Conservation (phyloP, 2,888 invertebrate species). For the Euclidia mi region DNA sequence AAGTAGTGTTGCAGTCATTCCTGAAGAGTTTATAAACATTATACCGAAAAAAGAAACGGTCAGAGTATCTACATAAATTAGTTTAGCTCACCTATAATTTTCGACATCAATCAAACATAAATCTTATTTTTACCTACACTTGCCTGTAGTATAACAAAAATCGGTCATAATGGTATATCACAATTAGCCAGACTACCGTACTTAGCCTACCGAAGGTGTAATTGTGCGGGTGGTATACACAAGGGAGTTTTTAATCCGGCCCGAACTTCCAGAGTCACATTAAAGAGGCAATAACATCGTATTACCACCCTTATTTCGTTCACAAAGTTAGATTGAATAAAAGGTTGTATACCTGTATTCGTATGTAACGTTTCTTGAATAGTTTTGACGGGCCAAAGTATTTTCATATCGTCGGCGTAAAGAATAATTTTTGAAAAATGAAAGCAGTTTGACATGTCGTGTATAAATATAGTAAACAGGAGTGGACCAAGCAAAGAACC, state of each 20-base stretch:
- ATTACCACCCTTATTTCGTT: constrained; percentile 81
- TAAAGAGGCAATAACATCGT: constrained; percentile 86
- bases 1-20: too few species aligned
- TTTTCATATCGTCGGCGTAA: constrained; percentile 39
- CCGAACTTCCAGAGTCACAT: constrained; percentile 79
- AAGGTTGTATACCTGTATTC: constrained; percentile 78
- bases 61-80: too few species aligned
- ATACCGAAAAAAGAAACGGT: too few species aligned
- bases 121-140: too few species aligned
- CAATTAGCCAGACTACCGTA: constrained; percentile 26
- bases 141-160: constrained; percentile 4
- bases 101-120: too few species aligned
- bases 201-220: constrained; percentile 55
- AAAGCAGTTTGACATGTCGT: too few species aligned
- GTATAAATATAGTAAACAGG: too few species aligned
- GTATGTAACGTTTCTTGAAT: constrained; percentile 79
- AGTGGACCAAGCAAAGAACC: too few species aligned
- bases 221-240: constrained; percentile 76
- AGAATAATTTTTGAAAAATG: background rate
- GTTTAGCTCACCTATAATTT: too few species aligned
- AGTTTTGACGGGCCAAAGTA: constrained; percentile 65
- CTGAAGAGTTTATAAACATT: too few species aligned
- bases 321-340: constrained; percentile 87
- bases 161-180: constrained; percentile 22
- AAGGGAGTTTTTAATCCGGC: constrained; percentile 84